phyloP scores from a whole-genome alignment of 2,113 vertebrate genomes.

The Engystomops pustulosus region DNA sequence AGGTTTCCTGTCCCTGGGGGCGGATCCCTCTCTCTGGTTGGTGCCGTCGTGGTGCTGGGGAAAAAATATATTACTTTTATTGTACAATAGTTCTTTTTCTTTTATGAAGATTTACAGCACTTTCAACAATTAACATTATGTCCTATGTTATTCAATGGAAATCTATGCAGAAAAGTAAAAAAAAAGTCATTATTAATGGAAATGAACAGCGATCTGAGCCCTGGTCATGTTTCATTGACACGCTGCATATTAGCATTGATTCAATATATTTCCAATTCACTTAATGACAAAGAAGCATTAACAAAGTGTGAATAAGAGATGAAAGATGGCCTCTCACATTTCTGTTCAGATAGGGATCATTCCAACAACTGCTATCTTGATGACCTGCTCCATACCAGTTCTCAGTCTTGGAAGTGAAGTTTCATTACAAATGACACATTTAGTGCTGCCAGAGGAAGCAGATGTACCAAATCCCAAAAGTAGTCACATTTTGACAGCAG shows the following conservation, averaged over 20 bases:
- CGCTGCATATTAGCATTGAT: not conserved
- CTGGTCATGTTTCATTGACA: not conserved
- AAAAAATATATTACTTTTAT: too few relatives aligned
- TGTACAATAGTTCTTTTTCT: too few relatives aligned
- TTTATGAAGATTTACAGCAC: too few relatives aligned
- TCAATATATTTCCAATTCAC: conserved; percentile 9
- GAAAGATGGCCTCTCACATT: conserved; percentile 28
- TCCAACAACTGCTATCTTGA: conserved; percentile 21
- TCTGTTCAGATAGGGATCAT: conserved; percentile 27
- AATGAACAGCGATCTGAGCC: not conserved
- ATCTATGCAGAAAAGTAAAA: not conserved
- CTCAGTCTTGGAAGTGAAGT: conserved; percentile 1
- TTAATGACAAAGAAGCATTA: conserved; percentile 20
- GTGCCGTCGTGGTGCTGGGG: too few relatives aligned
- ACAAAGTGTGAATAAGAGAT: not conserved
- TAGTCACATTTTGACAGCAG: not conserved
- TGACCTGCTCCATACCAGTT: conserved; percentile 32
- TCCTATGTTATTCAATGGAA: not conserved
- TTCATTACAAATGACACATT: conserved; percentile 43
- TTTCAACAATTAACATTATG: not conserved
- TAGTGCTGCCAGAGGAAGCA: conserved; percentile 26
- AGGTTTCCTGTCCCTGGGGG: too few relatives aligned
- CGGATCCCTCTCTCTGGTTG: too few relatives aligned
- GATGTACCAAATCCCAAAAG: conserved; percentile 30
- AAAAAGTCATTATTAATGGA: not conserved